Percentiles rank a stretch among this genome's conserved stretches.
phyloP scores from a whole-genome alignment of 2,888 invertebrate species.

The Alentia gelatinosa region DNA sequence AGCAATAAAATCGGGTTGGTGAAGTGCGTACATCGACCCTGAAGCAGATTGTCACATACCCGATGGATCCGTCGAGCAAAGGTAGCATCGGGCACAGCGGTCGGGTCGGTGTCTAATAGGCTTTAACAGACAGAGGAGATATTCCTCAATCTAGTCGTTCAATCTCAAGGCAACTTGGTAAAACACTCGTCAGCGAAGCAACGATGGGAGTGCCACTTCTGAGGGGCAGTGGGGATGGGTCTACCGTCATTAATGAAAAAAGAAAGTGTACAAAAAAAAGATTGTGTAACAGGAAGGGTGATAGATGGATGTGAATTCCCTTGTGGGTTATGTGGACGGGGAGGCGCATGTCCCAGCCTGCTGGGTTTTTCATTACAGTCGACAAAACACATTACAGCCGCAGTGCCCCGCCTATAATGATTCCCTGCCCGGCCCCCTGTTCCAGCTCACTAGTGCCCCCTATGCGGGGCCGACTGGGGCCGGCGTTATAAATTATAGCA shows the following conservation, averaged over 20 bases:
- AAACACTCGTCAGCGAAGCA: neutral
- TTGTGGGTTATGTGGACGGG: neutral
- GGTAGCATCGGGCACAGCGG: too few species aligned
- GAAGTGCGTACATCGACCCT: too few species aligned
- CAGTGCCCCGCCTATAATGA: neutral
- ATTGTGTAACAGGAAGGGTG: neutral
- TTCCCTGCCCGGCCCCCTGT: neutral
- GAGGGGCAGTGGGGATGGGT: too few species aligned
- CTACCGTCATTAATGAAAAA: too few species aligned
- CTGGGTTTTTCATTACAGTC: neutral
- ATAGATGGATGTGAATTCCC: neutral
- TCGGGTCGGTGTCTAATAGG: neutral
- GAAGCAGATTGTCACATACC: too few species aligned
- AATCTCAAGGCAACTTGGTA: neutral
- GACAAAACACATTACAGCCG: neutral
- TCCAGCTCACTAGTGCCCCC: neutral
- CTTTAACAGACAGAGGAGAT: neutral
- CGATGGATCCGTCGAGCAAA: too few species aligned
- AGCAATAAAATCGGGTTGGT: too few species aligned
- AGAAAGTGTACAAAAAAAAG: neutral
- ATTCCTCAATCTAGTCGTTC: neutral
- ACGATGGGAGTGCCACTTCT: neutral
- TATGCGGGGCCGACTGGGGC: neutral
- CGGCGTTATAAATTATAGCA: neutral
- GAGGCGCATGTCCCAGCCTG: neutral